phyloP scores from a whole-genome alignment of 2,113 vertebrate genomes.

The Leucopsar rothschildi region DNA sequence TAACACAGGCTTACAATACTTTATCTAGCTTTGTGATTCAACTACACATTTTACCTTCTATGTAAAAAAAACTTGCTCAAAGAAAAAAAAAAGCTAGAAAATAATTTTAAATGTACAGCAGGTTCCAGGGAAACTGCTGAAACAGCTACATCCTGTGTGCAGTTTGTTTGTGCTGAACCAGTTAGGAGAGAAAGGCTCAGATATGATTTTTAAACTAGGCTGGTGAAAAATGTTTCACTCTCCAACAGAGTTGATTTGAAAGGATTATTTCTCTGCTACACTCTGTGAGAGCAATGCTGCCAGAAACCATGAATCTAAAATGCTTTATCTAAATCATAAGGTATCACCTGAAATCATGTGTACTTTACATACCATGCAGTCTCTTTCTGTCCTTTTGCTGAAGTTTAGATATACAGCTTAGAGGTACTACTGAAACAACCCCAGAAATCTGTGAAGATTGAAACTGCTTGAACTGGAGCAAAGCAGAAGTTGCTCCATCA shows the following conservation, averaged over 20 bases:
- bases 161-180: constrained; percentile 16
- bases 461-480: not conserved
- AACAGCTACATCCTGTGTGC: not conserved
- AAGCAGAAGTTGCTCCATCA: not conserved
- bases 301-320: not conserved
- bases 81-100: not conserved
- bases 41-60: not conserved
- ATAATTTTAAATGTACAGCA: not conserved
- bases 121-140: constrained; percentile 6
- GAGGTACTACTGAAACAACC: not conserved
- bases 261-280: not conserved
- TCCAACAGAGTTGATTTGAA: not conserved
- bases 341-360: not conserved
- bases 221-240: not conserved
- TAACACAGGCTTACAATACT: not conserved
- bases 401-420: not conserved
- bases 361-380: not conserved
- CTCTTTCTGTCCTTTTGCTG: not conserved
- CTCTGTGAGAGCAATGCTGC: not conserved
- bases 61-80: not conserved
- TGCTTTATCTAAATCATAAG: not conserved
- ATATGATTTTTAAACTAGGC: not conserved
- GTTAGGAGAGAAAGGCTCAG: not conserved
- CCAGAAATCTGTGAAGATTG: not conserved
- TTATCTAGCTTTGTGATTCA: constrained; percentile 20